Conservation (phyloP, 2,797 vertebrate genomes). For the Mormyrus proboscirostris region DNA sequence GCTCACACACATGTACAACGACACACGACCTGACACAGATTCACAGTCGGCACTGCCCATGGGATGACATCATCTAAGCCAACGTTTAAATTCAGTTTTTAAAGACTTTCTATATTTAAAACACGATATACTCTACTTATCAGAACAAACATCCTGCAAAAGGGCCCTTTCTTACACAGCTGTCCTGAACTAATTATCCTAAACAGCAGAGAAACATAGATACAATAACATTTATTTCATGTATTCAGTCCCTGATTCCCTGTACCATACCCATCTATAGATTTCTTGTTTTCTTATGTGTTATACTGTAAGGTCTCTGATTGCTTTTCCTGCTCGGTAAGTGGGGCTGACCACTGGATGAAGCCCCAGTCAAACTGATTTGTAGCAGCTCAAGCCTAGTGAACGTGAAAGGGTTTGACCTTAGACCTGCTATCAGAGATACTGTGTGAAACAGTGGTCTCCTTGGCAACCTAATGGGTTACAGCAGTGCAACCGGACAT, state of each 20-base stretch:
- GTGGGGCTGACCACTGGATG: background rate
- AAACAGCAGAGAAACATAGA: background rate
- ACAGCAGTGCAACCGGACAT: background rate
- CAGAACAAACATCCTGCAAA: background rate
- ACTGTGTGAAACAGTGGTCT: background rate
- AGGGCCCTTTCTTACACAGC: background rate
- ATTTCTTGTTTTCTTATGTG: background rate
- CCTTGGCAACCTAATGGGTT: background rate
- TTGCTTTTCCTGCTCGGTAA: background rate
- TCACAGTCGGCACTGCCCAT: background rate
- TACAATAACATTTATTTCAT: background rate
- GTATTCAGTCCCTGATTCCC: background rate
- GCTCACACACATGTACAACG: background rate
- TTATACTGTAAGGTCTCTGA: background rate
- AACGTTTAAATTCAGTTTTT: background rate
- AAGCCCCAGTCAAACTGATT: background rate
- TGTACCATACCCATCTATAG: background rate
- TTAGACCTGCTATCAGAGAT: background rate
- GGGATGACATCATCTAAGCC: background rate
- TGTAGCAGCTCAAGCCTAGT: background rate
- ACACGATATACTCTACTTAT: background rate
- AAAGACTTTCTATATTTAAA: background rate
- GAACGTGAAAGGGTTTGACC: background rate
- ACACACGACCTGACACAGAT: background rate
- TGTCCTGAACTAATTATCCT: background rate